Conservation (phyloP, 2,888 invertebrate genomes). For the Eristalinus sepulchralis region DNA sequence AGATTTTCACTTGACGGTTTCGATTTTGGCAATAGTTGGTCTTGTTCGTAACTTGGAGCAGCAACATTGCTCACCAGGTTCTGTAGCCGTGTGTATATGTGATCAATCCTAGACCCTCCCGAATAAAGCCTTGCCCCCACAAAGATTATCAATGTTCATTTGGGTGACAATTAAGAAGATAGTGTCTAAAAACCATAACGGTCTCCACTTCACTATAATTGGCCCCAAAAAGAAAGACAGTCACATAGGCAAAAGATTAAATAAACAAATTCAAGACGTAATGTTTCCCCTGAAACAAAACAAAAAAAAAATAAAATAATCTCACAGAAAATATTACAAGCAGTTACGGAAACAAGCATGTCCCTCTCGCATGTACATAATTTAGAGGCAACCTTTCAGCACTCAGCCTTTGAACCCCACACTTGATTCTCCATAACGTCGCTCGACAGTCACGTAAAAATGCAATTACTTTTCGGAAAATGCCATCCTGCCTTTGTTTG, state of each 20-base stretch:
- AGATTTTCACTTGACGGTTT: not conserved
- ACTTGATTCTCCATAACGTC: constrained; percentile 30
- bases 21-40: not conserved
- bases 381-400: constrained; percentile 23
- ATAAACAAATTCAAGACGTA: not conserved
- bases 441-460: constrained; percentile 77
- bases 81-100: too few relatives aligned
- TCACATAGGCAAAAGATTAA: not conserved
- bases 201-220: not conserved
- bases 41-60: too few relatives aligned
- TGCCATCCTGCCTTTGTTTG: constrained; percentile 55
- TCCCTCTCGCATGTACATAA: constrained; percentile 49
- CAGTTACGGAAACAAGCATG: constrained; percentile 48
- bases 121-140: too few relatives aligned
- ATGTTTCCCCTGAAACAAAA: not conserved
- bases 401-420: constrained; percentile 8
- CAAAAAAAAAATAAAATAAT: not conserved
- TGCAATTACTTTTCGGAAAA: constrained; percentile 69
- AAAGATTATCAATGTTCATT: too few relatives aligned
- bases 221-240: not conserved
- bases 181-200: not conserved
- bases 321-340: constrained; percentile 36
- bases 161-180: too few relatives aligned
- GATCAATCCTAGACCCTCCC: too few relatives aligned
- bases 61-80: too few relatives aligned